These are phyloP conservation scores for Radopholus similis DNA, from an alignment of 1,140 invertebrate species.

Conservation along the genomic window DNA sequence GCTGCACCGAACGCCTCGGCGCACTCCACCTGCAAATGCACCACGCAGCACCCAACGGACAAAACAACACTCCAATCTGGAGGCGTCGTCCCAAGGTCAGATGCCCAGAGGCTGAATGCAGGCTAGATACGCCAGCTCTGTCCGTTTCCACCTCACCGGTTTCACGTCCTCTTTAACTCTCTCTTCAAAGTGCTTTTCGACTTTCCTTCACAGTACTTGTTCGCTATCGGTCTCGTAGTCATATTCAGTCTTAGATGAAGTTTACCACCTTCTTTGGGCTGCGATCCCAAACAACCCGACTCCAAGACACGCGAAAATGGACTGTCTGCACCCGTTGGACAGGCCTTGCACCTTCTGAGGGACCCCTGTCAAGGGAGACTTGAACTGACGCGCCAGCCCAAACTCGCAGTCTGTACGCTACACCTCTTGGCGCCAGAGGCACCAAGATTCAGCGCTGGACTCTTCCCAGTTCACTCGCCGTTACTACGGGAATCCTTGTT, in stretches of 20 bases:
- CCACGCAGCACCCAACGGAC: conserved; percentile 12
- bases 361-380: conserved; percentile 32
- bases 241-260: conserved; percentile 82
- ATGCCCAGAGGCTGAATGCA: conserved; percentile 27
- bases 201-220: conserved; percentile 87
- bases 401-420: conserved; percentile 68
- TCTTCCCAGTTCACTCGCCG: conserved; percentile 77
- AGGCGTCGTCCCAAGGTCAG: neutral
- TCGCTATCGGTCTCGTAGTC: conserved; percentile 76
- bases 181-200: conserved; percentile 83
- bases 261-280: conserved; percentile 78
- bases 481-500: conserved; percentile 81
- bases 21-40: conserved; percentile 27
- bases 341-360: conserved; percentile 21
- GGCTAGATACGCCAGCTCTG: conserved; percentile 55
- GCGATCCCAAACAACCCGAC: conserved; percentile 80
- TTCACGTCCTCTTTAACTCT: conserved; percentile 81
- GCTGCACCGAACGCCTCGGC: conserved; percentile 11
- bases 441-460: conserved; percentile 69
- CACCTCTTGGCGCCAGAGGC: conserved; percentile 65
- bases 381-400: conserved; percentile 8
- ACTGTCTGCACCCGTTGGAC: neutral
- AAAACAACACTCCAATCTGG: conserved; percentile 11
- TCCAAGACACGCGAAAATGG: conserved; percentile 65
- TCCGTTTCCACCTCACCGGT: conserved; percentile 71